Conservation (phyloP, 2,797 vertebrate species). For the Labeo calbasu region DNA sequence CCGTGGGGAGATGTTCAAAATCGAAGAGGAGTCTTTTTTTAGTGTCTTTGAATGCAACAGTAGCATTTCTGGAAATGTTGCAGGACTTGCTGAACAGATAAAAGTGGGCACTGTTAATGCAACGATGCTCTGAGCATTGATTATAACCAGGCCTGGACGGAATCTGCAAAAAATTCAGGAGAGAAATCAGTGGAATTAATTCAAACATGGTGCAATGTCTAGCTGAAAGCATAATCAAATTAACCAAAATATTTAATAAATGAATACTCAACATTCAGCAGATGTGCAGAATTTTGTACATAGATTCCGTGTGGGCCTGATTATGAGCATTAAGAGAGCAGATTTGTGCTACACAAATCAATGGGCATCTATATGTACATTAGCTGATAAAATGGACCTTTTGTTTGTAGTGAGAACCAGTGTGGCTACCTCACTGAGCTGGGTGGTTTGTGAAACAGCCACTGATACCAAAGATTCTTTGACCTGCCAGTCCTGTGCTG, state of each 20-base stretch:
- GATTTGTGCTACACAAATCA: constrained; percentile 74
- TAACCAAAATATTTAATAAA: constrained; percentile 48
- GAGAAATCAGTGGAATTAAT: background rate
- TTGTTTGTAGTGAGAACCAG: constrained; percentile 95
- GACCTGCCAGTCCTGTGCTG: constrained; percentile 90
- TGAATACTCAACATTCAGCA: constrained; percentile 23
- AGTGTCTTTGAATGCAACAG: constrained; percentile 72
- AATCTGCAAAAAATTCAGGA: background rate
- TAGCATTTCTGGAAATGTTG: constrained; percentile 82
- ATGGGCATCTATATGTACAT: constrained; percentile 70
- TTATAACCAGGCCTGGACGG: constrained; percentile 52
- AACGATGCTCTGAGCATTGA: constrained; percentile 77
- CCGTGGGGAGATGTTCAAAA: constrained; percentile 45
- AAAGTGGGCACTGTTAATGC: constrained; percentile 64
- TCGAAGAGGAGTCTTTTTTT: constrained; percentile 56
- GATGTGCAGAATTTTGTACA: background rate
- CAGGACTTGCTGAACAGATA: constrained; percentile 71
- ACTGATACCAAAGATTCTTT: constrained; percentile 99
- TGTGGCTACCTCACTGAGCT: constrained; percentile 98
- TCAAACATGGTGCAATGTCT: constrained; percentile 12
- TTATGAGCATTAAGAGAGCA: constrained; percentile 65
- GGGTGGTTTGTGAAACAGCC: constrained; percentile 97
- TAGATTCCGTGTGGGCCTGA: constrained; percentile 19
- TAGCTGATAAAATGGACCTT: constrained; percentile 79
- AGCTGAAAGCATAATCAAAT: constrained; percentile 34